phyloP scores from a whole-genome alignment of 2,888 invertebrate genomes.

The Euphydryas editha region DNA sequence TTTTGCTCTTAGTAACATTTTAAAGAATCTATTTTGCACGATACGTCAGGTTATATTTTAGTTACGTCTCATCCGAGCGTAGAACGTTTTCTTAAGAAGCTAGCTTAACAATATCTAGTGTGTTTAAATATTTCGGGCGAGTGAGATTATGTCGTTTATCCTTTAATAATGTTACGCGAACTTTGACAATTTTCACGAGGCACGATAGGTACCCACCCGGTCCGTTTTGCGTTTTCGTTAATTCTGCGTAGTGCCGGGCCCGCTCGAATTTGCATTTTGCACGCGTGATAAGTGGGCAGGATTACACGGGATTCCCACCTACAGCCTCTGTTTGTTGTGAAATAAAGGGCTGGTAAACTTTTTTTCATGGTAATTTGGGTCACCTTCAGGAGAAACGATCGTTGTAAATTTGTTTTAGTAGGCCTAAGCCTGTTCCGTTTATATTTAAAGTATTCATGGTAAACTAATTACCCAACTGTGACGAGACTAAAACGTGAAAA shows the following conservation, averaged over 20 bases:
- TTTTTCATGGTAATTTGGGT: constrained; percentile 83
- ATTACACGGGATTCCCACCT: constrained; percentile 81
- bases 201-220: constrained; percentile 46
- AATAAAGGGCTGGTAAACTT: constrained; percentile 83
- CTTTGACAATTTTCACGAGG: constrained; percentile 79
- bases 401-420: constrained; percentile 81
- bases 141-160: constrained; percentile 67
- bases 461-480: constrained; percentile 46
- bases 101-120: background rate
- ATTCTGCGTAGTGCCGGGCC: constrained; percentile 71
- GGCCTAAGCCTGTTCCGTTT: constrained; percentile 70
- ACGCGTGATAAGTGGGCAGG: constrained; percentile 82
- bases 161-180: constrained; percentile 68
- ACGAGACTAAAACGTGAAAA: background rate
- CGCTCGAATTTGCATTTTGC: constrained; percentile 82
- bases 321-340: constrained; percentile 81
- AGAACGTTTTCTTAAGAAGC: background rate
- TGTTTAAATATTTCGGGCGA: constrained; percentile 41
- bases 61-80: background rate
- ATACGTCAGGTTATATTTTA: background rate
- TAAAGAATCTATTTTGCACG: constrained; percentile 4
- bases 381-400: constrained; percentile 78
- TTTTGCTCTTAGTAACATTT: constrained; percentile 43
- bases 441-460: constrained; percentile 63
- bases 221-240: constrained; percentile 66